phyloP scores from a whole-genome alignment of 2,797 vertebrate species.

The Petrocephalus schoutedeni region DNA sequence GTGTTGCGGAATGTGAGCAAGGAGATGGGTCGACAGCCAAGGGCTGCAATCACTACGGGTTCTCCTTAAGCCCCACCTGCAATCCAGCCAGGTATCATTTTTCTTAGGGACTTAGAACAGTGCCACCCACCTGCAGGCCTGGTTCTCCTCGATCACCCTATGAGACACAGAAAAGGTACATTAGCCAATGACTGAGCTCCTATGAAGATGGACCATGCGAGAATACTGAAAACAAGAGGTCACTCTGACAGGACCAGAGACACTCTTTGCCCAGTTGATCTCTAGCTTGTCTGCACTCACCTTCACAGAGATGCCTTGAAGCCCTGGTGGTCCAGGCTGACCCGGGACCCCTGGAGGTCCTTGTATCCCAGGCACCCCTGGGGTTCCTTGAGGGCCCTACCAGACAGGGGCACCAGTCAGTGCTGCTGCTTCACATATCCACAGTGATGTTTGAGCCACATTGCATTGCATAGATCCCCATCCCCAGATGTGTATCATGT shows the following conservation, averaged over 20 bases:
- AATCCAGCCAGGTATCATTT: background rate
- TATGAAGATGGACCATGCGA: background rate
- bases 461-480: background rate
- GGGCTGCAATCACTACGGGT: background rate
- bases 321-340: constrained; percentile 61
- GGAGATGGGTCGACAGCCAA: background rate
- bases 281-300: constrained; percentile 45
- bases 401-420: constrained; percentile 12
- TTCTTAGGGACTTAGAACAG: background rate
- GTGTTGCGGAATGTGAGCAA: background rate
- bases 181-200: background rate
- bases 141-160: constrained; percentile 73
- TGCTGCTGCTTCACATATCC: background rate
- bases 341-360: constrained; percentile 71
- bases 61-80: background rate
- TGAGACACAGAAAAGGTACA: constrained; percentile 27
- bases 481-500: background rate
- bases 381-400: constrained; percentile 64
- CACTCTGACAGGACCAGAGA: background rate
- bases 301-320: constrained; percentile 73
- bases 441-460: background rate
- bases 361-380: constrained; percentile 69
- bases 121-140: constrained; percentile 66
- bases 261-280: background rate
- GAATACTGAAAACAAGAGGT: background rate